phyloP scores from a whole-genome alignment of 2,888 invertebrate species.

The Tinea semifulvella region DNA sequence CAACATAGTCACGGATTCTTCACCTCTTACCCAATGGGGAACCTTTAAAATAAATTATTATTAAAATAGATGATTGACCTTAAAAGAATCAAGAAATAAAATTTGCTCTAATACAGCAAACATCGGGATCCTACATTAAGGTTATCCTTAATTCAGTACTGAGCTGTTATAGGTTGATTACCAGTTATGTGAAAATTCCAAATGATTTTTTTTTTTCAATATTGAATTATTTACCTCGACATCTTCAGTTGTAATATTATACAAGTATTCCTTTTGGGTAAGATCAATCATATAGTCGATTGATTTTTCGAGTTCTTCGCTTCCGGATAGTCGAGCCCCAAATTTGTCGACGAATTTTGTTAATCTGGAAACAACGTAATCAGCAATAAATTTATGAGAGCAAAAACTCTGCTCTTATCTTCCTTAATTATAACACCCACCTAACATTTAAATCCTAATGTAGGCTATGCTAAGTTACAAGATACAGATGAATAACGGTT shows the following conservation, averaged over 20 bases:
- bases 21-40: slow-evolving; percentile 67
- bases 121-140: too few species aligned
- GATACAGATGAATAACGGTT: background rate
- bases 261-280: slow-evolving; percentile 36
- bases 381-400: too few species aligned
- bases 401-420: too few species aligned
- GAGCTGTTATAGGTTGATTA: too few species aligned
- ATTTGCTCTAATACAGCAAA: too few species aligned
- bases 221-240: slow-evolving; percentile 53
- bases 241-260: slow-evolving; percentile 76
- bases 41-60: slow-evolving; percentile 31
- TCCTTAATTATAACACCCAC: too few species aligned
- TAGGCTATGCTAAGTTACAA: background rate
- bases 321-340: slow-evolving; percentile 71
- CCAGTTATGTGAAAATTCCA: too few species aligned
- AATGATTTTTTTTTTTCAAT: too few species aligned
- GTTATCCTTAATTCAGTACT: too few species aligned
- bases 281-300: slow-evolving; percentile 72
- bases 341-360: slow-evolving; percentile 65
- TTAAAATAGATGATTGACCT: too few species aligned
- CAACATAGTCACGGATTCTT: slow-evolving; percentile 72
- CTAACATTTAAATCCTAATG: too few species aligned
- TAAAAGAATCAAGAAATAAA: too few species aligned
- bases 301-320: slow-evolving; percentile 69
- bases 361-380: slow-evolving; percentile 34